Conservation (phyloP, 2,113 vertebrate species). For the Leptobrachium ailaonicum region DNA sequence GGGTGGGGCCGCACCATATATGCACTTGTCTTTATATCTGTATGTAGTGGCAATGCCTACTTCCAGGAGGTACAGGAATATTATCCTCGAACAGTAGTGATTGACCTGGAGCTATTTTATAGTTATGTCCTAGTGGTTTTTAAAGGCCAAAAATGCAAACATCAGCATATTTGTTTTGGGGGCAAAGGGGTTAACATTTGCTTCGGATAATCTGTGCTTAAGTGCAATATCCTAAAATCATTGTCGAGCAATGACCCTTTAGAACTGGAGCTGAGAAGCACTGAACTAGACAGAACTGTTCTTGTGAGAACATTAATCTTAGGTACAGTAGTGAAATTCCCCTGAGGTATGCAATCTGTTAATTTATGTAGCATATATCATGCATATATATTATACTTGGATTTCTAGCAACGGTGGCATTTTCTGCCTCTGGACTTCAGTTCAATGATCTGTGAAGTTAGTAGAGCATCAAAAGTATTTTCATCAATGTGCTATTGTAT, state of each 20-base stretch:
- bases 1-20: too few relatives aligned
- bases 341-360: background rate
- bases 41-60: too few relatives aligned
- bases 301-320: background rate
- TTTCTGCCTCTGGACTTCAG: background rate
- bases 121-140: too few relatives aligned
- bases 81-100: too few relatives aligned
- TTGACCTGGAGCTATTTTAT: too few relatives aligned
- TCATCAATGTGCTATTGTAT: slow-evolving; percentile 15
- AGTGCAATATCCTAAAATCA: background rate
- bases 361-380: background rate
- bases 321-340: background rate
- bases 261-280: background rate
- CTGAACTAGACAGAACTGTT: background rate
- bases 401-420: background rate
- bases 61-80: too few relatives aligned
- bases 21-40: too few relatives aligned
- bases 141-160: too few relatives aligned
- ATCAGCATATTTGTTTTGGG: too few relatives aligned
- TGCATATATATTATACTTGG: background rate
- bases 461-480: background rate
- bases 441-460: slow-evolving; percentile 5
- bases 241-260: background rate
- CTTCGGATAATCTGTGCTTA: background rate
- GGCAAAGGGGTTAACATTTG: background rate